A percentile compares a stretch with the other conserved stretches of the same genome.
phyloP scores from a whole-genome alignment of 2,888 invertebrate genomes.

The Mythimna albipuncta region DNA sequence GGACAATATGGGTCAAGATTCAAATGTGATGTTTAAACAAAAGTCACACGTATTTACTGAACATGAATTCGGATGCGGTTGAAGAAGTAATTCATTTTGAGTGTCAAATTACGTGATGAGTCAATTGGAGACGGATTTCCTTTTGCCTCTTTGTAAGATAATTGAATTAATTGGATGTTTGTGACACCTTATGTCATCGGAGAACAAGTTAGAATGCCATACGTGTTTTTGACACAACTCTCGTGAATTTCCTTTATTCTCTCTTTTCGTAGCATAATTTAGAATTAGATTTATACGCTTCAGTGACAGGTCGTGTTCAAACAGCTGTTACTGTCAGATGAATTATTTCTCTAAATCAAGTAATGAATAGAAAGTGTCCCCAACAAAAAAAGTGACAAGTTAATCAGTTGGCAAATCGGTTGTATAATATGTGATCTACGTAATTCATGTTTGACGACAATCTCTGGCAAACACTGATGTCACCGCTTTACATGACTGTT shows the following conservation, averaged over 20 bases:
- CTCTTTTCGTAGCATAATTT: slow-evolving; percentile 19
- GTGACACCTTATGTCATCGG: slow-evolving; percentile 19
- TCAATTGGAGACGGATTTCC: slow-evolving; percentile 44
- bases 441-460: slow-evolving; percentile 66
- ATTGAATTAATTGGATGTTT: slow-evolving; percentile 27
- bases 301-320: slow-evolving; percentile 25
- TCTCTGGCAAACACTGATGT: slow-evolving; percentile 70
- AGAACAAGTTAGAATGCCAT: slow-evolving; percentile 11
- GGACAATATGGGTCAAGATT: slow-evolving; percentile 73
- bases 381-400: slow-evolving; percentile 59
- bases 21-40: slow-evolving; percentile 60
- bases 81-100: slow-evolving; percentile 22
- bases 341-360: slow-evolving; percentile 36
- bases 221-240: slow-evolving; percentile 17
- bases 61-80: slow-evolving; percentile 37
- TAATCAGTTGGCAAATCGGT: slow-evolving; percentile 68
- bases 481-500: slow-evolving; percentile 63
- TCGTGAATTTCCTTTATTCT: slow-evolving; percentile 18
- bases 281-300: slow-evolving; percentile 24
- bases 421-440: slow-evolving; percentile 67
- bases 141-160: slow-evolving; percentile 19
- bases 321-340: slow-evolving; percentile 37
- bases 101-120: slow-evolving; percentile 39
- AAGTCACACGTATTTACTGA: slow-evolving; percentile 38
- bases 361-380: slow-evolving; percentile 56